A percentile compares a stretch with the other conserved stretches of the same genome.
Conservation (phyloP, 30 jellyfish, hydroid and myxozoan species). For the Rhopilema esculentum region DNA sequence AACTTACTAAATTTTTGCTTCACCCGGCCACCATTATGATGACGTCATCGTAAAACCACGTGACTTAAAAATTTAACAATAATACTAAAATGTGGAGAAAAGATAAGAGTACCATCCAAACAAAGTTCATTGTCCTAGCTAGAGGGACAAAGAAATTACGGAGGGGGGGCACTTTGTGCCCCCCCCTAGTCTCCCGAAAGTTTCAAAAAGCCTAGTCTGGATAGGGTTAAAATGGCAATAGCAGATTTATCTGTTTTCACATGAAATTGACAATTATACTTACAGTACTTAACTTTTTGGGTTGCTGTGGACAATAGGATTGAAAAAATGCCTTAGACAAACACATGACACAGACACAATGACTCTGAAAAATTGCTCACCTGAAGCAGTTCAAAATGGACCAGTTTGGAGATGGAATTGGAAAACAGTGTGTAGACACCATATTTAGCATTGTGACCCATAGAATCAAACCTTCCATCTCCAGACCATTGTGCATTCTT, state of each 20-base stretch:
- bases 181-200: too few relatives aligned
- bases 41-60: too few relatives aligned
- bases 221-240: neutral
- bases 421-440: slow-evolving; percentile 34
- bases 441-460: slow-evolving; percentile 18
- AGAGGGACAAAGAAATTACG: too few relatives aligned
- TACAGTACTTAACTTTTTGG: neutral
- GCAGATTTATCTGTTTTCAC: slow-evolving; percentile 14
- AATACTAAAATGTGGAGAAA: too few relatives aligned
- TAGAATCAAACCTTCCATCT: neutral
- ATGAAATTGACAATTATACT: neutral
- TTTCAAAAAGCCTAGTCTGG: too few relatives aligned
- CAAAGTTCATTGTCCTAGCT: too few relatives aligned
- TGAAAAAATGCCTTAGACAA: neutral
- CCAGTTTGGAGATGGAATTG: slow-evolving; percentile 18
- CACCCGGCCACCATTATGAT: too few relatives aligned
- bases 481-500: slow-evolving; percentile 49
- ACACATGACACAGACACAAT: neutral
- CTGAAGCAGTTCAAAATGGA: slow-evolving; percentile 17
- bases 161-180: too few relatives aligned
- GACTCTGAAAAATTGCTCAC: slow-evolving; percentile 1
- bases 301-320: neutral
- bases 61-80: too few relatives aligned
- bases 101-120: too few relatives aligned
- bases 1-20: too few relatives aligned